Conservation (phyloP, 2,113 vertebrate genomes). For the Labrus mixtus region DNA sequence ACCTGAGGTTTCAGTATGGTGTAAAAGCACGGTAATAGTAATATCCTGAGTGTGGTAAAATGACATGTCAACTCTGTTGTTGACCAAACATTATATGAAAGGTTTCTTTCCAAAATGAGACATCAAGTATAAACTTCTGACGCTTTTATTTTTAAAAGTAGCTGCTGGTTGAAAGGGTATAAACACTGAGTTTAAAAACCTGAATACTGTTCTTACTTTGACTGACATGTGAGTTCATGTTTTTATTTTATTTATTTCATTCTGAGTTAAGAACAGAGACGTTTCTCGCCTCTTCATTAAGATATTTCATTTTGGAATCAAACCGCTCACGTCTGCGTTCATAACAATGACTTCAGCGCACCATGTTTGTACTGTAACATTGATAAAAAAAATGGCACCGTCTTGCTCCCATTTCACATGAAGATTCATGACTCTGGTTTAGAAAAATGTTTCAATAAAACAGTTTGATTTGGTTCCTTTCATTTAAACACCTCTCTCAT, state of each 20-base stretch:
- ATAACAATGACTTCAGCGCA: constrained; percentile 66
- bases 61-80: constrained; percentile 61
- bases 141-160: constrained; percentile 18
- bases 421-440: constrained; percentile 51
- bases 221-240: constrained; percentile 1
- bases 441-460: constrained; percentile 59
- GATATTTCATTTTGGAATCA: constrained; percentile 57
- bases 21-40: constrained; percentile 73
- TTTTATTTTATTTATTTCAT: background rate
- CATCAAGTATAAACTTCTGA: constrained; percentile 45
- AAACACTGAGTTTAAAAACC: constrained; percentile 1
- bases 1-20: constrained; percentile 80
- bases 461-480: constrained; percentile 67
- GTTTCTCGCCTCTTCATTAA: background rate
- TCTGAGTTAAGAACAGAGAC: background rate
- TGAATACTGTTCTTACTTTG: background rate
- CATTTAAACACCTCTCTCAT: constrained; percentile 17
- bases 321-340: constrained; percentile 53
- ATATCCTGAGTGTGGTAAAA: constrained; percentile 78
- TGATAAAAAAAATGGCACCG: constrained; percentile 46
- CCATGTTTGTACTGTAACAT: constrained; percentile 58
- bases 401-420: constrained; percentile 57
- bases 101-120: constrained; percentile 65
- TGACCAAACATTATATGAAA: constrained; percentile 55
- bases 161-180: constrained; percentile 27